Base-by-base conservation (phyloP, 2,113 vertebrate genomes). In the Oxygymnocypris stewartii region DNA sequence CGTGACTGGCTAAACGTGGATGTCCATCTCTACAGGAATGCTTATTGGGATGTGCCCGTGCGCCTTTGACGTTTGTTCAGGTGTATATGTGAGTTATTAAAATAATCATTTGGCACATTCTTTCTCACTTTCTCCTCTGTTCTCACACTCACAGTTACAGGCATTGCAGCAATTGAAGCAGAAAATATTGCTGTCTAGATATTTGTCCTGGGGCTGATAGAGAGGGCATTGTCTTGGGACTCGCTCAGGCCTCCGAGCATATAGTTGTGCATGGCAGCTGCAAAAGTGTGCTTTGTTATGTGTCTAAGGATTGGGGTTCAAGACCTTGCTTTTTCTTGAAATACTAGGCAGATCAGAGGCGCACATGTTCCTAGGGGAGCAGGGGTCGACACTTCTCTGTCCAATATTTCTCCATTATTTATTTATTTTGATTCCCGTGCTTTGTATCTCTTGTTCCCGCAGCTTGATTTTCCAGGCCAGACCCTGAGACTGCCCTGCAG, bases 111-210 rank as follows among this genome's bases (percentile, higher is more conserved):
- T 96, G 95, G 92, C 94, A 95, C 97, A 95, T 95, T 92, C 88
- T 87, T 90, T 88, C 76, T 79, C 75, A 84, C 59, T 76, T 76
- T 78, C 85, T 84, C 49, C 63, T 73, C 47, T 69, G 23, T 87
- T 73, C 87, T 73, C 49, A 8, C 67, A 10, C 37, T 65, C 85
- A 8, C 54, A 96, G 95, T 95, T 95, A 94, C 88, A 93, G 94
- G 94, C 94, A 94, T 95, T 96, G 93, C 92, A 93, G 95, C 95
- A 95, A 94, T 94, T 96, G 94, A 96, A 96, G 96, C 96, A 95
- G 95, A 97, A 97, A 97, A 97, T 97, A 97, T 96, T 96, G 95
- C 96, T 97, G 96, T 97, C 96, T 96, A 96, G 96, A 96, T 96
- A 96, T 96, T 97, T 97, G 96, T 97, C 96, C 96, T 96, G 95